Conservation (phyloP, 2,888 invertebrate species). For the Chalcis sispes region DNA sequence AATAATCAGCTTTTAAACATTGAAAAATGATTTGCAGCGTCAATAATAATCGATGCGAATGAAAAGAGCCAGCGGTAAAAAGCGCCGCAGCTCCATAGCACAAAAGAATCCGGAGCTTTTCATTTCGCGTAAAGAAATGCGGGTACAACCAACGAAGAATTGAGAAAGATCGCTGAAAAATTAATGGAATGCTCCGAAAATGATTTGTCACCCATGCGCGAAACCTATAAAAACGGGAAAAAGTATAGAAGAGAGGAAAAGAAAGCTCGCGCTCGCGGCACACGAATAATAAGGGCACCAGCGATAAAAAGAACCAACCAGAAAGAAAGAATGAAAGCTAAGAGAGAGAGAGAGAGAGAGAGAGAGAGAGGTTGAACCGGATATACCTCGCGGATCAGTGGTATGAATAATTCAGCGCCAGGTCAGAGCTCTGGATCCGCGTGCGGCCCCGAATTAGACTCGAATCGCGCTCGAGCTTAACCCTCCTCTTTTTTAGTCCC, state of each 20-base stretch:
- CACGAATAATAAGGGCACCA: conserved; percentile 36
- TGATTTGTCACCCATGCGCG: conserved; percentile 45
- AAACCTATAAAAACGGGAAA: conserved; percentile 1
- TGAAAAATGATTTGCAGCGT: too few relatives aligned
- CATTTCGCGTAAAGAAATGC: too few relatives aligned
- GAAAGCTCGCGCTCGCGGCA: too few relatives aligned
- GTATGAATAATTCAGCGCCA: conserved; percentile 65
- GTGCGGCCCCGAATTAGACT: conserved; percentile 61
- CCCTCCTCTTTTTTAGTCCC: conserved; percentile 51
- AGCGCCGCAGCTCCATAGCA: too few relatives aligned
- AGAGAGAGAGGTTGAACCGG: conserved; percentile 27
- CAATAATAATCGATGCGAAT: too few relatives aligned
- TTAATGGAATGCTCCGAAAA: conserved; percentile 38
- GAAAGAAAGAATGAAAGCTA: conserved; percentile 19
- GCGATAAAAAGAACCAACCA: neutral
- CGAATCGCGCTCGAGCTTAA: conserved; percentile 62
- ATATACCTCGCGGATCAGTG: conserved; percentile 59
- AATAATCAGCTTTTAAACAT: too few relatives aligned
- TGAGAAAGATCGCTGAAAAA: conserved; percentile 19
- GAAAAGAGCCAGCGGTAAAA: too few relatives aligned
- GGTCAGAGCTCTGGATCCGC: conserved; percentile 55
- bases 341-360: conserved; percentile 21
- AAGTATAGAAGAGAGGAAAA: too few relatives aligned
- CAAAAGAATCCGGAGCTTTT: too few relatives aligned
- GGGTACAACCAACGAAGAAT: too few relatives aligned